phyloP scores from a whole-genome alignment of 1,140 invertebrate genomes.

The Lordiphosa clarofinis region DNA sequence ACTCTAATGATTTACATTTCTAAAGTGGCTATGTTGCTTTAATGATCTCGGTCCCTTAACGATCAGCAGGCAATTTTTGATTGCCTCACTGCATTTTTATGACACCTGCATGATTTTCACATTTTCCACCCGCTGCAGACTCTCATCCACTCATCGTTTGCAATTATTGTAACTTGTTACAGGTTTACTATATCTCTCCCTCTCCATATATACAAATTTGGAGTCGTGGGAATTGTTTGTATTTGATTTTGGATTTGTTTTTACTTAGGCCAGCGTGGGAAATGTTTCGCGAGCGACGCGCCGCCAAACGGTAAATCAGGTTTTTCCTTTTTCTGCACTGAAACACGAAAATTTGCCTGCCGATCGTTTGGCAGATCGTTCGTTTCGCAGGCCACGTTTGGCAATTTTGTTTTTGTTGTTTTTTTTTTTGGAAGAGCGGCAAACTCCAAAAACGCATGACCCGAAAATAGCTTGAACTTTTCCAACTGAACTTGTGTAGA shows the following conservation, averaged over 20 bases:
- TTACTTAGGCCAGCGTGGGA: slow-evolving; percentile 64
- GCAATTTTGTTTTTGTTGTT: slow-evolving; percentile 8
- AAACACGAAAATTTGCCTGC: slow-evolving; percentile 45
- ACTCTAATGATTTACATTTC: slow-evolving; percentile 30
- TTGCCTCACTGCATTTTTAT: slow-evolving; percentile 52
- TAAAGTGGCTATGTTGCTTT: slow-evolving; percentile 9
- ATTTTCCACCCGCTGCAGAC: slow-evolving; percentile 64
- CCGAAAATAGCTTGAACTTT: slow-evolving; percentile 46
- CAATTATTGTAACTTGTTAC: slow-evolving; percentile 73
- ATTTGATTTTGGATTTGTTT: slow-evolving; percentile 47
- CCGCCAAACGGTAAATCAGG: slow-evolving; percentile 68
- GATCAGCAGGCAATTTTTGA: slow-evolving; percentile 34
- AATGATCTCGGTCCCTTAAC: slow-evolving; percentile 28
- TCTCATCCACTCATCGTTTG: slow-evolving; percentile 46
- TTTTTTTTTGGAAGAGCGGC: slow-evolving; percentile 27
- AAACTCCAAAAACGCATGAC: slow-evolving; percentile 31
- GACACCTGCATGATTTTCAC: slow-evolving; percentile 75
- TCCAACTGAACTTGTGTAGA: slow-evolving; percentile 10
- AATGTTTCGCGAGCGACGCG: slow-evolving; percentile 50
- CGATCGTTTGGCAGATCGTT: slow-evolving; percentile 55
- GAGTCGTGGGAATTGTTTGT: slow-evolving; percentile 71
- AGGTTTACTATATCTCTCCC: slow-evolving; percentile 56
- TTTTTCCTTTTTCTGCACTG: slow-evolving; percentile 52
- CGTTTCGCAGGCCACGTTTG: slow-evolving; percentile 14
- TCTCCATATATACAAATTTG: slow-evolving; percentile 72